These are phyloP conservation scores for Bombus superbus DNA, from an alignment of 1,140 invertebrate species.

Conservation along the genomic window DNA sequence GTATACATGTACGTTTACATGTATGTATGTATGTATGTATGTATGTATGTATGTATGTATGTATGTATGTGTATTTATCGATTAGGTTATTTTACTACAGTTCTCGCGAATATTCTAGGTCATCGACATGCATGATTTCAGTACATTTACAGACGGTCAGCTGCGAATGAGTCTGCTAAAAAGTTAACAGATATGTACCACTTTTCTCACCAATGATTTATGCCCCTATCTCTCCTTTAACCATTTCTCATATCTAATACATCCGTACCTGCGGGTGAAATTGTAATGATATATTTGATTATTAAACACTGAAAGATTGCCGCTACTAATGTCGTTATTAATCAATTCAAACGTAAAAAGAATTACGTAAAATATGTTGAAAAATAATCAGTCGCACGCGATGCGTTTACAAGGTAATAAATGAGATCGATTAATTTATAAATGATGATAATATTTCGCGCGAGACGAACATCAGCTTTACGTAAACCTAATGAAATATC, in stretches of 20 bases:
- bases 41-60: too few relatives aligned
- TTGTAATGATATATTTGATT: neutral
- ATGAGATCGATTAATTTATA: neutral
- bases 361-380: neutral
- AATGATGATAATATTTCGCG: neutral
- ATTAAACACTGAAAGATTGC: neutral
- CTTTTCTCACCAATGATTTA: constrained; percentile 5
- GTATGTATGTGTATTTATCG: neutral
- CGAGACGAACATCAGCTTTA: neutral
- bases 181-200: neutral
- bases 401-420: neutral
- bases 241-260: neutral
- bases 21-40: too few relatives aligned
- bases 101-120: constrained; percentile 37
- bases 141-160: neutral
- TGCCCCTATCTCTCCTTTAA: neutral
- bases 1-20: neutral
- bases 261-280: neutral
- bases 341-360: neutral
- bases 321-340: neutral
- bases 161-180: constrained; percentile 3
- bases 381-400: neutral
- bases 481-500: neutral
- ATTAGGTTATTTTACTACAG: constrained; percentile 29
- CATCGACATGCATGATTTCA: constrained; percentile 12